Evolutionary conservation across 2,888 invertebrate genomes (phyloP).

Genomic region (Epirrhoe tristata): DNA sequence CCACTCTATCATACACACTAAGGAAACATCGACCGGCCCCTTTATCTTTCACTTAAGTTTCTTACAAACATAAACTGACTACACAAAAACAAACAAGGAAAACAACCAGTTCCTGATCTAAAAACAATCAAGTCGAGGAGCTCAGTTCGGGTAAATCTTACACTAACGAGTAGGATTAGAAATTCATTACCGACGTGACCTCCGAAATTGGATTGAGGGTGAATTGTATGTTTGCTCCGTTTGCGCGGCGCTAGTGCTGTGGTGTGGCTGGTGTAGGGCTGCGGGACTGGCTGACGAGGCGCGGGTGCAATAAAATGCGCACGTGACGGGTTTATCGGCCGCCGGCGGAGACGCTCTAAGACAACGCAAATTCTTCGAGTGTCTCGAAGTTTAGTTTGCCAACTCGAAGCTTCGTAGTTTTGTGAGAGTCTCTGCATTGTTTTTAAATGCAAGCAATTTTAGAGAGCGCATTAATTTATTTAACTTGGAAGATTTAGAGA

Average conservation of each 20-base stretch:
- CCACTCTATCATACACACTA: not conserved
- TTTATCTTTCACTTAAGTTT: not conserved
- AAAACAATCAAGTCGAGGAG: conserved; percentile 15
- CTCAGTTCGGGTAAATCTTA: conserved; percentile 16
- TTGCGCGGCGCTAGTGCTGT: conserved; percentile 28
- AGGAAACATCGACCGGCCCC: not conserved
- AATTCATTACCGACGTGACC: conserved; percentile 19
- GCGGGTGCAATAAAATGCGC: conserved; percentile 32
- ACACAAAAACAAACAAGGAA: not conserved
- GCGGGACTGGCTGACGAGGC: conserved; percentile 27
- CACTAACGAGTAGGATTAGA: conserved; percentile 12
- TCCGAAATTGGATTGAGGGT: conserved; percentile 20
- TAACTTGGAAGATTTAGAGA: not conserved
- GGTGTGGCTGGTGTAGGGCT: not conserved
- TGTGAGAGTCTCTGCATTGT: conserved; percentile 10
- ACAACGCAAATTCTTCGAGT: conserved; percentile 27
- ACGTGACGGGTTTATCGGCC: conserved; percentile 35
- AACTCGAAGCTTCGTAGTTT: conserved; percentile 16
- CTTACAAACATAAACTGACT: not conserved
- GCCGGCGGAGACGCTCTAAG: conserved; percentile 18
- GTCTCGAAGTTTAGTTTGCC: conserved; percentile 20
- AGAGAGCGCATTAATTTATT: conserved; percentile 4
- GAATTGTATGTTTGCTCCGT: conserved; percentile 18
- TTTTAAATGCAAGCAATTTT: conserved; percentile 11
- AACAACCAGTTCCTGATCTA: conserved; percentile 8